Base-by-base conservation (phyloP, 2,113 vertebrate species). In the Cheirogaleus medius region DNA sequence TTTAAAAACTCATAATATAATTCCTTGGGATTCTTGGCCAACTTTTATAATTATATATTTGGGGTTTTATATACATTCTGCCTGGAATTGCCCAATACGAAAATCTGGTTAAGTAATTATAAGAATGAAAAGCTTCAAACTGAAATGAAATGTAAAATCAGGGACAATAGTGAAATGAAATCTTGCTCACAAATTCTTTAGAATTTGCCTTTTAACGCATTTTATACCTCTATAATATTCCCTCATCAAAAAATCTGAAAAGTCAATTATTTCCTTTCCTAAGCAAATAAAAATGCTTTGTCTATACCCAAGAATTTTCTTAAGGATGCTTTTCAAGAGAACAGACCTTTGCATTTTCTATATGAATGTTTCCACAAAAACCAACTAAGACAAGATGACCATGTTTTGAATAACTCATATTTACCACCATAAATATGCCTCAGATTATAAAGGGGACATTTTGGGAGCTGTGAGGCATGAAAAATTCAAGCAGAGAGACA, bases 401-500 rank as follows among this genome's bases (percentile, higher is more conserved):
- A 71, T 29, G n/a, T 52, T 89, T 97, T 95, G 90, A 92, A 52
- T 73, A 97, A 91, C 39, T 97, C 83, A 91, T 52, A 90, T 87
- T 95, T 90, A 64, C 69, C 69, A 91, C 37, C 68, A 25, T 21
- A 93, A 80, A 83, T 68, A 25, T 87, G 49, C 17, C 1, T 92
- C 49, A 37, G 14, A 87, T 64, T 86, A 63, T 90, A 85, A 96
- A 90, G 12, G 63, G 71, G 49, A 60, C 32, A 88, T 85, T 95
- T 89, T 90, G 77, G 82, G 42, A 87, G 66, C 10, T 63, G 6
- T 15, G 4, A 21, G 84, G 32, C 56, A 94, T 32, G 13, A 25
- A 54, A 37, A 90, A 87, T n/a, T 94, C 58, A 87, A 91, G 63
- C 10, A 42, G 17, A 92, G 13, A 20, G 52, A 47, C 20, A 86